Conservation (phyloP, 2,113 vertebrate genomes). For the Aramus guarauna region DNA sequence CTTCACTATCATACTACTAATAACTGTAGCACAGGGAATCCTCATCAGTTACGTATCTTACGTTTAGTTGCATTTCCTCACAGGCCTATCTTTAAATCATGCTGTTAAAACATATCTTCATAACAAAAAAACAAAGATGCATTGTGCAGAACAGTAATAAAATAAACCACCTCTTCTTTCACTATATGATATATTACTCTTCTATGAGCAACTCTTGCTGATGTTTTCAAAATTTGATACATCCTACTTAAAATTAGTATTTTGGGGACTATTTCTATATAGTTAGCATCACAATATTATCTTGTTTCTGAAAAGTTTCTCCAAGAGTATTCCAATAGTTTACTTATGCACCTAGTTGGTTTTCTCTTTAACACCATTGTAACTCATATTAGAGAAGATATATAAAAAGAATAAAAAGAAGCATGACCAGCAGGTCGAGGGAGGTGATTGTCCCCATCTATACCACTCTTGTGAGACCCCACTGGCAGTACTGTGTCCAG, state of each 20-base stretch:
- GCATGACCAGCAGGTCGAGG: rapidly evolving
- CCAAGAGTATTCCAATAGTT: neutral
- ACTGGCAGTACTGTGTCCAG: neutral
- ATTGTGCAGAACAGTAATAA: neutral
- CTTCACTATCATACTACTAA: neutral
- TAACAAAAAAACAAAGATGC: neutral
- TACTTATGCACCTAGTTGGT: neutral
- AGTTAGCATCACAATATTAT: neutral
- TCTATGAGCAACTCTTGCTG: neutral
- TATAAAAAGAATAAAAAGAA: neutral
- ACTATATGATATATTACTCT: neutral
- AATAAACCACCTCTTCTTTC: neutral
- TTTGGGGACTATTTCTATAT: neutral
- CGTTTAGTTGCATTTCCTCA: neutral
- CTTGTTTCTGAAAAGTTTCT: neutral
- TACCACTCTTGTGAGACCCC: neutral
- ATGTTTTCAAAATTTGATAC: neutral
- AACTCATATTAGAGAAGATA: neutral
- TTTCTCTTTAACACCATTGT: neutral
- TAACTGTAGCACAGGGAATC: neutral
- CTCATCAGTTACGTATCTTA: neutral
- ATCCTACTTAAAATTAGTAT: neutral
- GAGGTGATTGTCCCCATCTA: neutral
- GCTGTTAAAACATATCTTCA: neutral
- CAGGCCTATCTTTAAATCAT: neutral